Conservation (phyloP, 2,888 invertebrate genomes). For the Podabrus alpinus region DNA sequence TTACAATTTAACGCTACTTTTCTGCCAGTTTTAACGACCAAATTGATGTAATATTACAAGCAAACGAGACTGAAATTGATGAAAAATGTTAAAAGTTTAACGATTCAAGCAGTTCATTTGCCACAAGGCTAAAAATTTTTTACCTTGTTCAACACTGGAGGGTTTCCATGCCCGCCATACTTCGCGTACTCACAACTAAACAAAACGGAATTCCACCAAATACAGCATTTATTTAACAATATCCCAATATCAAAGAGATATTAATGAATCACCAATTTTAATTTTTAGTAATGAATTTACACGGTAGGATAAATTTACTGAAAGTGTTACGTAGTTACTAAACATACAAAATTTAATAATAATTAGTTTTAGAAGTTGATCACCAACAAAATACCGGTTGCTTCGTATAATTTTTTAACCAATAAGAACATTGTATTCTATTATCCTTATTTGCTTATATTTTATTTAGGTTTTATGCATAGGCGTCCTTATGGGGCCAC, state of each 20-base stretch:
- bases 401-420: too few species aligned
- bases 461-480: too few species aligned
- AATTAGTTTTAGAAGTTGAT: not conserved
- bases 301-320: not conserved
- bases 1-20: not conserved
- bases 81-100: not conserved
- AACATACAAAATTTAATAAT: not conserved
- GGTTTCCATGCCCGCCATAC: slow-evolving; percentile 73
- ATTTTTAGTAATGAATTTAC: not conserved
- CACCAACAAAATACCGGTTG: not conserved
- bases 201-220: slow-evolving; percentile 2
- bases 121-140: slow-evolving; percentile 38
- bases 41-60: not conserved
- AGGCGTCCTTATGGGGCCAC: too few species aligned
- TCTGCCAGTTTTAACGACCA: not conserved
- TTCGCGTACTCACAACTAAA: slow-evolving; percentile 47
- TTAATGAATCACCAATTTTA: not conserved
- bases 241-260: too few species aligned
- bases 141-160: slow-evolving; percentile 67
- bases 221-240: not conserved
- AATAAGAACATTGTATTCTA: too few species aligned
- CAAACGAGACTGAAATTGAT: not conserved
- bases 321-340: not conserved
- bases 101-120: not conserved
- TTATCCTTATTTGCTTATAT: too few species aligned